phyloP scores from a whole-genome alignment of 2,888 invertebrate species.

The Trypoxylon attenuatum region DNA sequence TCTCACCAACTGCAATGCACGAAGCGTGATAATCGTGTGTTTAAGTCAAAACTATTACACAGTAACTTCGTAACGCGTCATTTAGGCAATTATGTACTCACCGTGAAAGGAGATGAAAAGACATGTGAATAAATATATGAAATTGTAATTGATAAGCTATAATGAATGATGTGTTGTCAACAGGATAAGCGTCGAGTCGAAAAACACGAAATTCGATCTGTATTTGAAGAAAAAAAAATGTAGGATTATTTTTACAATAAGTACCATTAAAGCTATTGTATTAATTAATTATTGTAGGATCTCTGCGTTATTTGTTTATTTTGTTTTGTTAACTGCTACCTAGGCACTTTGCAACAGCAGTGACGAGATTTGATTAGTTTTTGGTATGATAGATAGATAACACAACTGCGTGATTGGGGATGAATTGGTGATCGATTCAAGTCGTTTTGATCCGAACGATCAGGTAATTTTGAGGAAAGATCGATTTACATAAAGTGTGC shows the following conservation, averaged over 20 bases:
- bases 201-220: slow-evolving; percentile 30
- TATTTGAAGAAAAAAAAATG: slow-evolving; percentile 23
- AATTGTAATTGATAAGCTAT: slow-evolving; percentile 36
- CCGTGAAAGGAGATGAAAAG: slow-evolving; percentile 23
- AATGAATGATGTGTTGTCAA: slow-evolving; percentile 12
- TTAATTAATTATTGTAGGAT: slow-evolving; percentile 24
- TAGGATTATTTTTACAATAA: slow-evolving; percentile 38
- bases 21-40: slow-evolving; percentile 36
- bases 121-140: slow-evolving; percentile 38
- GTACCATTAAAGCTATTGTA: slow-evolving; percentile 26
- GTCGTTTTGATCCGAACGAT: slow-evolving; percentile 4
- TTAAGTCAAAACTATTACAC: slow-evolving; percentile 25
- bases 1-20: slow-evolving; percentile 16
- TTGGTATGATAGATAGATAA: slow-evolving; percentile 25
- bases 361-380: slow-evolving; percentile 41
- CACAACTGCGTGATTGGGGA: slow-evolving; percentile 16
- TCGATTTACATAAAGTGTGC: neutral
- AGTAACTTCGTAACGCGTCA: slow-evolving; percentile 33
- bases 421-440: slow-evolving; percentile 15
- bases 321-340: slow-evolving; percentile 54
- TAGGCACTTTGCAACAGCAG: slow-evolving; percentile 42
- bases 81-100: slow-evolving; percentile 39
- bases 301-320: slow-evolving; percentile 35
- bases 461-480: slow-evolving; percentile 7
- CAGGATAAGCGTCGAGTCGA: slow-evolving; percentile 17